phyloP scores from a whole-genome alignment of 1,140 invertebrate species.

The Leptestheria dahalacensis region DNA sequence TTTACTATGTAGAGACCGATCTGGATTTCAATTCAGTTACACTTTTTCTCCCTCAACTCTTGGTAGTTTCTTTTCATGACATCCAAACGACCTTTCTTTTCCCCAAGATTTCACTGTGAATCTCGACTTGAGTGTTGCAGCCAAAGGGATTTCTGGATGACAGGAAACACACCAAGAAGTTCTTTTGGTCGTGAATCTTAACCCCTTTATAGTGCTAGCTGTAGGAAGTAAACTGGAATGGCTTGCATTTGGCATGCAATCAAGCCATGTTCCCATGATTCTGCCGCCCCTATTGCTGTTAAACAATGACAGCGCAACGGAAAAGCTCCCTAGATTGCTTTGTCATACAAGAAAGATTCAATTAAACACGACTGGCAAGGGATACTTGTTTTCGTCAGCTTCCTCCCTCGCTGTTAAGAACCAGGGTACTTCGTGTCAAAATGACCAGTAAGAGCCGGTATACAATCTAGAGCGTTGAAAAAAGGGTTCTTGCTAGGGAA shows the following conservation, averaged over 20 bases:
- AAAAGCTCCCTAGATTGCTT: neutral
- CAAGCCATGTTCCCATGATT: neutral
- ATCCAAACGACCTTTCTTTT: too few relatives aligned
- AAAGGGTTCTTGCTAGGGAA: too few relatives aligned
- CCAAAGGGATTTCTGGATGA: neutral
- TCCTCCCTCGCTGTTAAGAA: neutral
- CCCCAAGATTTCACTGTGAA: too few relatives aligned
- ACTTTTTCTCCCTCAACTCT: too few relatives aligned
- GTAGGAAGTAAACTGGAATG: neutral
- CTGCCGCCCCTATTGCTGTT: neutral
- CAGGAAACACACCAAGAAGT: neutral
- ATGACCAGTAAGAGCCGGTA: too few relatives aligned
- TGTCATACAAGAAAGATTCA: neutral
- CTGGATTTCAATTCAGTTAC: too few relatives aligned
- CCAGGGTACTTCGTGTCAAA: too few relatives aligned
- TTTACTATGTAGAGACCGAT: too few relatives aligned
- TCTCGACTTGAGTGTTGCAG: too few relatives aligned
- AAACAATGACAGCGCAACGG: neutral
- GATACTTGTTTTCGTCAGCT: too few relatives aligned
- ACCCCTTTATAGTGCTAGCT: neutral
- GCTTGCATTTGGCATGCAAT: slow-evolving; percentile 3
- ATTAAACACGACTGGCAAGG: neutral
- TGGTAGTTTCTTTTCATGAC: too few relatives aligned
- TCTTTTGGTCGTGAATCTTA: neutral
- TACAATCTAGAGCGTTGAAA: too few relatives aligned